Evolutionary conservation across 2,888 invertebrate genomes (phyloP), one percentile per base, ranked within the genome.

Genomic region (Patella ulyssiponensis): DNA sequence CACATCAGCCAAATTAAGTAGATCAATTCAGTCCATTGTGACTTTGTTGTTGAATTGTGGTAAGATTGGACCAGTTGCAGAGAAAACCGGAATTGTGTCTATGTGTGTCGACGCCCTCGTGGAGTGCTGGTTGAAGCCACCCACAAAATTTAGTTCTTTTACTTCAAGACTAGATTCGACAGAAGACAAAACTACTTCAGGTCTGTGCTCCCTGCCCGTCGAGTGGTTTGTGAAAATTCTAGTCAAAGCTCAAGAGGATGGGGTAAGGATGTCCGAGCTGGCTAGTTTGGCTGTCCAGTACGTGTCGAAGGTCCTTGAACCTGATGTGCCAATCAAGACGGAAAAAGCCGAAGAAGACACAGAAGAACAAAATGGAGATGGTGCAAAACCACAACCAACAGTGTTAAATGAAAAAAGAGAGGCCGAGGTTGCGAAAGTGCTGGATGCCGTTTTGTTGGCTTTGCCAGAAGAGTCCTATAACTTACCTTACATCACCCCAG

Each of bases 121-220:
- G 0, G 90, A 90, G 51, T 89, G 88, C 74, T 90, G 89, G 89
- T 79, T 88, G 3, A 86, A 85, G 77, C 86, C 87, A 44, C 85
- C 85, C 27, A 87, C 85, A 33, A 87, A 85, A 74, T 74, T 73
- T 23, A 74, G 77, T 44, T 73, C 77, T n/a, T 74, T 77, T 71
- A 51, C 75, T 76, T 86, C 73, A 85, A 51, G n/a, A 12, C 44
- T n/a, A 4, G 56, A 53, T 20, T 56, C 33, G 17, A 44, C 73
- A 1, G 87, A 86, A 15, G 86, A 86, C 64, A 73, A 70, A 23
- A 84, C 79, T 52, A 69, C 87, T 11, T 76, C 81, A 20, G 79
- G 79, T 52, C 74, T 90, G 64, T 73, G 82, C 12, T 74, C 82
- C 9, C 79, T 91, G 51, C 89, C 90, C 0, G 78, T 88, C 7